Percentiles rank a stretch among this genome's conserved stretches.
phyloP scores from a whole-genome alignment of 2,113 vertebrate genomes.

The Casuarius casuarius region DNA sequence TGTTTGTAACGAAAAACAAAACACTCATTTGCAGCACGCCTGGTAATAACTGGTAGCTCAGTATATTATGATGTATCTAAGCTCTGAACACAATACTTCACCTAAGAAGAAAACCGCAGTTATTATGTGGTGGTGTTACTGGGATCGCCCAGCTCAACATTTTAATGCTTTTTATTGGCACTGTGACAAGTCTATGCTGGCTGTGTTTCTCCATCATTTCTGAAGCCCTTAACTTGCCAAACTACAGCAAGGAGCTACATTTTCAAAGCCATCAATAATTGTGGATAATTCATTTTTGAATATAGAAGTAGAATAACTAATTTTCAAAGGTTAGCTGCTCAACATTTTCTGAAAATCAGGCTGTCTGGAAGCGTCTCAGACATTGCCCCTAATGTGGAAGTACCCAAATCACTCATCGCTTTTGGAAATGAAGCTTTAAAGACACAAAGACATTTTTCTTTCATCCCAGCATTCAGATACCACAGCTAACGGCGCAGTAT shows the following conservation, averaged over 20 bases:
- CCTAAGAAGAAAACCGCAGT: neutral
- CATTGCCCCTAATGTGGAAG: neutral
- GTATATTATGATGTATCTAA: neutral
- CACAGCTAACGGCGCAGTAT: neutral
- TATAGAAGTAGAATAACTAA: neutral
- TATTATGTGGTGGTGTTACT: neutral
- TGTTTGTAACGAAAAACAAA: neutral
- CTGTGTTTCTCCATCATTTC: neutral
- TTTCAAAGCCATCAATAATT: conserved; percentile 13
- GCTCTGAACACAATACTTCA: neutral
- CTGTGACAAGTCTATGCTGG: neutral
- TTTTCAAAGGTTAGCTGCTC: neutral
- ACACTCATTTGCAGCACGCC: neutral
- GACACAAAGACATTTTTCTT: conserved; percentile 23
- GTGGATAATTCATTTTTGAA: neutral
- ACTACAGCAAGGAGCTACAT: neutral
- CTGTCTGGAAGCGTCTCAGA: neutral
- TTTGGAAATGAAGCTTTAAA: conserved; percentile 40
- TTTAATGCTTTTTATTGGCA: neutral
- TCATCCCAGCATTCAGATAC: neutral
- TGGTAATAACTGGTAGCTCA: neutral
- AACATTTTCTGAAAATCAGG: neutral
- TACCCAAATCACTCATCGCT: conserved; percentile 34
- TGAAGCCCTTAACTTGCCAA: neutral
- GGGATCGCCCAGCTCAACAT: neutral